Evolutionary conservation across 2,888 invertebrate genomes (phyloP).

Genomic region (Macaria liturata): DNA sequence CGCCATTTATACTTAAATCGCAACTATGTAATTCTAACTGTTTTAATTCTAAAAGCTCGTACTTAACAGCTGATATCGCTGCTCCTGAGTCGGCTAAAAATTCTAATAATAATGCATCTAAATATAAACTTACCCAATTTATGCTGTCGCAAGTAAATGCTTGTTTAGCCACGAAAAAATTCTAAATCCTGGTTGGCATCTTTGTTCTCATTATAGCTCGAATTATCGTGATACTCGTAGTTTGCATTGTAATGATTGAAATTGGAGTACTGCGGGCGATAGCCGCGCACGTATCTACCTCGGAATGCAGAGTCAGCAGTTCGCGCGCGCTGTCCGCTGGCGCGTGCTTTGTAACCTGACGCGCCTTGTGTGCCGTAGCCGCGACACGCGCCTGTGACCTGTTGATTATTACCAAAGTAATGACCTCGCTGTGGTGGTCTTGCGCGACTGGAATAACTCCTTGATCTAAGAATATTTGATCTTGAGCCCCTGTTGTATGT

Average conservation of each 20-base stretch:
- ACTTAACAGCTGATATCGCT: neutral
- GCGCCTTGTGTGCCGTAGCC: neutral
- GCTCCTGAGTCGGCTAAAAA: too few relatives aligned
- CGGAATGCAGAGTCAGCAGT: neutral
- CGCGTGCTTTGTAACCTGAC: neutral
- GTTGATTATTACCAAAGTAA: neutral
- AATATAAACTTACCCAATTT: neutral
- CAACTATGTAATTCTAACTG: neutral
- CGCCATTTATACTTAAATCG: constrained; percentile 1
- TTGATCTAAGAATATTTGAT: neutral
- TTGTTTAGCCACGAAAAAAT: too few relatives aligned
- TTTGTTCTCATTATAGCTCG: too few relatives aligned
- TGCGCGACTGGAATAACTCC: neutral
- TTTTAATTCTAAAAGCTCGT: neutral
- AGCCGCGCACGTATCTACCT: neutral
- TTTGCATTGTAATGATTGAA: too few relatives aligned
- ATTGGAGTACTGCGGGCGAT: neutral
- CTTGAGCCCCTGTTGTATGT: too few relatives aligned
- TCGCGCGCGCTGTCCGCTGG: neutral
- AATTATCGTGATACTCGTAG: too few relatives aligned
- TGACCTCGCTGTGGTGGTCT: neutral
- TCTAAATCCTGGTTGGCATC: too few relatives aligned
- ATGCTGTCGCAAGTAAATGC: neutral
- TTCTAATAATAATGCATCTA: too few relatives aligned
- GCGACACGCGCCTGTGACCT: neutral